A percentile compares a stretch with the other conserved stretches of the same genome.
Conservation (phyloP, 2,888 invertebrate species). For the Allacma fusca region DNA sequence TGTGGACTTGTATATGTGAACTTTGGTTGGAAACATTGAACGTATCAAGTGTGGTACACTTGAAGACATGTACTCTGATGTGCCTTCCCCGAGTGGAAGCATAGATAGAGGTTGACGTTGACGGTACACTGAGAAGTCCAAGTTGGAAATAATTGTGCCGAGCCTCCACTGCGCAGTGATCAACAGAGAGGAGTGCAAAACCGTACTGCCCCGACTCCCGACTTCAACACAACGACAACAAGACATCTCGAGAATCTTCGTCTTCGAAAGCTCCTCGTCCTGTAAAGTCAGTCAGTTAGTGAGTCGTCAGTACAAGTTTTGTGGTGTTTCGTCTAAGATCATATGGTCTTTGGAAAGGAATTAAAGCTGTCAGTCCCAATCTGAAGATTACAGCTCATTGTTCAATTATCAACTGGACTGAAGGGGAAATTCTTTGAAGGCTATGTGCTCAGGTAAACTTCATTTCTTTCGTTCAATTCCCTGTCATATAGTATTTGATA, state of each 20-base stretch:
- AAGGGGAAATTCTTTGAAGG: too few relatives aligned
- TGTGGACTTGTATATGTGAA: too few relatives aligned
- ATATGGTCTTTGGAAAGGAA: constrained; percentile 4
- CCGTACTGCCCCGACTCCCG: constrained; percentile 9
- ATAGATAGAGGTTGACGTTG: too few relatives aligned
- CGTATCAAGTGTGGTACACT: too few relatives aligned
- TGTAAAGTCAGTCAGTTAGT: neutral
- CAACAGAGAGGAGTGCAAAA: constrained; percentile 16
- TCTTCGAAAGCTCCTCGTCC: neutral
- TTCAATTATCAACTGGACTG: too few relatives aligned
- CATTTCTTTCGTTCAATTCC: too few relatives aligned
- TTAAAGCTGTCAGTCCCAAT: neutral
- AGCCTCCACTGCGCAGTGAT: constrained; percentile 27
- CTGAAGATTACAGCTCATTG: neutral
- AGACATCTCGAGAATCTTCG: neutral
- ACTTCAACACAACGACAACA: neutral
- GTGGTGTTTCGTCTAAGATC: neutral
- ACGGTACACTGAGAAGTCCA: neutral
- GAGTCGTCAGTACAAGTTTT: neutral
- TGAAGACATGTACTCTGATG: too few relatives aligned
- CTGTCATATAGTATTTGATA: too few relatives aligned
- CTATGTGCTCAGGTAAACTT: too few relatives aligned
- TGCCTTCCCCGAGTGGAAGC: too few relatives aligned
- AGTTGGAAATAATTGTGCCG: constrained; percentile 29
- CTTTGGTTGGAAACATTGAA: too few relatives aligned